Conservation (phyloP, 2,888 invertebrate species). For the Crocallis elinguaria region DNA sequence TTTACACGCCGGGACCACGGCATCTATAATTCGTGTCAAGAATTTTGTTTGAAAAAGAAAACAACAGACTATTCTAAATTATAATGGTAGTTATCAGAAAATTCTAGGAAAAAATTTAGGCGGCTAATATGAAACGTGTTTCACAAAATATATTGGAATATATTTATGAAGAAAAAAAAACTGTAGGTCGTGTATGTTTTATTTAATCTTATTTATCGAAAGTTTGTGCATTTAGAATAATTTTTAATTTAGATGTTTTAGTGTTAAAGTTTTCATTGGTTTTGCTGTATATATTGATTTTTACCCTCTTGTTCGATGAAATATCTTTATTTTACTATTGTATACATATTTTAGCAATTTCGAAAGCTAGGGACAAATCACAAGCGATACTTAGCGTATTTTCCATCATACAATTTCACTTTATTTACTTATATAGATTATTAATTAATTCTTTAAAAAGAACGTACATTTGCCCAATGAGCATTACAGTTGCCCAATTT, state of each 20-base stretch:
- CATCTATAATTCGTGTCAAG: too few species aligned
- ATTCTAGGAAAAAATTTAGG: slow-evolving; percentile 23
- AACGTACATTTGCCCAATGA: too few species aligned
- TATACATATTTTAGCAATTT: background rate
- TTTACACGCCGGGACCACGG: too few species aligned
- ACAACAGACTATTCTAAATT: slow-evolving; percentile 15
- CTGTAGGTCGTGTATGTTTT: slow-evolving; percentile 22
- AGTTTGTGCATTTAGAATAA: slow-evolving; percentile 53
- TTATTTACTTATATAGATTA: background rate
- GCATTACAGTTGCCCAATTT: too few species aligned
- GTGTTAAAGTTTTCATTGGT: slow-evolving; percentile 39
- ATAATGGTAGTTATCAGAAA: slow-evolving; percentile 19
- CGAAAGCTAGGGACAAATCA: background rate
- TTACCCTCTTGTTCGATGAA: slow-evolving; percentile 11
- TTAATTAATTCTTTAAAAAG: too few species aligned
- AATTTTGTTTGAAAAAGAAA: slow-evolving; percentile 7
- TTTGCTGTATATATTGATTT: slow-evolving; percentile 40
- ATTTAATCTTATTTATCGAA: slow-evolving; percentile 36
- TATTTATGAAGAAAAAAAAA: slow-evolving; percentile 13
- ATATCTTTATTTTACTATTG: background rate
- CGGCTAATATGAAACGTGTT: slow-evolving; percentile 18
- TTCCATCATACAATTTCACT: background rate
- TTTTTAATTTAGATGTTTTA: slow-evolving; percentile 44
- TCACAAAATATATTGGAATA: background rate
- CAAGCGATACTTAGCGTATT: background rate